Base-by-base conservation (phyloP, 2,888 invertebrate genomes). In the Tenthredo livida region DNA sequence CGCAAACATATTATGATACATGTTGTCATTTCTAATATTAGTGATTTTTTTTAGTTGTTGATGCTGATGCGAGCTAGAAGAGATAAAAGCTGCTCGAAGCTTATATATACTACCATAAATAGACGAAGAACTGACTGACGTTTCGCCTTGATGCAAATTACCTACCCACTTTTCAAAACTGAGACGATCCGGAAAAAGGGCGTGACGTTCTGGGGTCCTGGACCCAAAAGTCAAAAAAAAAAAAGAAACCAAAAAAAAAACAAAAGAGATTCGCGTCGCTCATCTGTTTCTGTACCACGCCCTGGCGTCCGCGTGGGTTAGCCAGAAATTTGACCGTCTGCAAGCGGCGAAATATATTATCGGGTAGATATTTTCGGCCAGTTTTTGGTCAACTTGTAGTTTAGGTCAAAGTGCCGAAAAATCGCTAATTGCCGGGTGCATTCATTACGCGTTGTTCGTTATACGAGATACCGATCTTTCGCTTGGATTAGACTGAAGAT, bases 301-400 rank as follows among this genome's bases (percentile, higher is more conserved):
- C 91, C 91, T 89, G 91, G 91, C 91, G 91, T 89, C 91, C 86
- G 84, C 86, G 86, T 88, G 85, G 86, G 87, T 88, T 84, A 87
- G 87, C 85, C 88, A 86, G 90, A 90, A 91, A 91, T 89, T 90
- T 88, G 90, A 91, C 87, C 90, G 90, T 90, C 90, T 88, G 86
- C 87, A 67, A 77, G 54, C 78, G 83, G 83, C 84, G 25, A 85
- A 40, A 85, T 85, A 85, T 82, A 80, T 82, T 40, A 82, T 82
- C 70, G 21, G 37, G 21, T 61, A 58, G 37, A 85, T 67, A 50
- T 85, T 67, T 40, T 47, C 17, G 29, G 43, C 4, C 33, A 43
- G 43, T 67, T 83, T 83, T 83, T 83, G 29, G 47, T 67, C 83
- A 67, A 21, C 67, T 83, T 70, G 83, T 83, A 83, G 67, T 70